Base-by-base conservation (phyloP, 1,140 invertebrate genomes). In the Aphelinus certus region DNA sequence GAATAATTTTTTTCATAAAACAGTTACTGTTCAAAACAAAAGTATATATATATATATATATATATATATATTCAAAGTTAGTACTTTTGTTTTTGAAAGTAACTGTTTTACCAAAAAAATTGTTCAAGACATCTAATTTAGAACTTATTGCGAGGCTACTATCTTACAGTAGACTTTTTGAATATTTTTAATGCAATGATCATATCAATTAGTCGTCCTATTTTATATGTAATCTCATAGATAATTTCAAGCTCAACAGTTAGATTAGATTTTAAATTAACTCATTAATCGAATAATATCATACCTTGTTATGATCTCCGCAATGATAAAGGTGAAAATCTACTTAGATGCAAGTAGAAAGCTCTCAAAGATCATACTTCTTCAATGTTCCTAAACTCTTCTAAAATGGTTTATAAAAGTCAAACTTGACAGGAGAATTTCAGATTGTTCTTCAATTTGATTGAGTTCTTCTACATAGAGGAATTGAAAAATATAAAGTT, bases 371-470 rank as follows among this genome's bases (percentile, higher is more conserved):
- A 62, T 3, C 47, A 55, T 68, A 73, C 6, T 62, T 6, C 46
- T 65, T 67, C n/a, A 63, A 75, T 65, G 67, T 75, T 75, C 67
- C 73, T 75, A 70, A 70, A 49, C 48, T 55, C 26, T 42, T 61
- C 10, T 51, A 47, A 45, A 45, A 49, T 0, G 3, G 53, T 47
- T 42, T 3, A 67, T 67, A 7, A 7, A 43, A 62, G 6, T 65
- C 7, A 1, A 72, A 26, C 26, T 26, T 26, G 26, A 2, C 7
- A 47, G 10, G 9, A 9, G 10, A 61, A 67, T 74, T 62, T 45
- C 42, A 48, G 1, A 70, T 70, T 51, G 61, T 75, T 26, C 61
- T 62, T 69, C 51, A 10, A 63, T 47, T 68, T 49, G n/a, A 75
- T 46, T 48, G 47, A 64, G 61, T 70, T 75, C 47, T 61, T 51